Base-by-base conservation (phyloP, 2,888 invertebrate species). In the Macrosoma leucophasiata region DNA sequence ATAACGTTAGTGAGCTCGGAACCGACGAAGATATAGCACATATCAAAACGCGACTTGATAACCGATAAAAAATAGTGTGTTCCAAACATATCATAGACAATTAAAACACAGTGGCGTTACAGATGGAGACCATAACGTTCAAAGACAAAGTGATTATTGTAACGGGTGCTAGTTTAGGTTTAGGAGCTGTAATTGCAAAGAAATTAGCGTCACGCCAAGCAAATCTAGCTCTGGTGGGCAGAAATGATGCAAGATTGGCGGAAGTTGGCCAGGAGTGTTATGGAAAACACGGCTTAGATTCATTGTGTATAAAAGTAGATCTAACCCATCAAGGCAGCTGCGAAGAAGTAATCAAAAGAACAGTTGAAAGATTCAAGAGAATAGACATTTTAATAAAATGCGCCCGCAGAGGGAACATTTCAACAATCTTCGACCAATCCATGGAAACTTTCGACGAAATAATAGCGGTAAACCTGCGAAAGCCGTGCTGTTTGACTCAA, bases 121-220 rank as follows among this genome's bases (percentile, higher is more conserved):
- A 18, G 10, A 26, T 15, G 9, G 9, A 10, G 28, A 20, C 14
- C 9, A 33, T 73, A 59, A 62, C 69, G 44, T 58, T 72, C 39
- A 58, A 55, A 24, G 63, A 62, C 8, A 69, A 68, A 55, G 62
- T 67, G 3, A 67, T 60, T 7, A 58, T 75, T 14, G 61, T 74
- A 7, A 74, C 73, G 9, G 72, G 73, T 2, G 64, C 66, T 2
- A 73, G 73, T 43, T 72, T 71, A 6, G 74, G 72, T 0, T 71
- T 72, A 6, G 74, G 73, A 1, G 73, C 74, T 1, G 64, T 69
- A 1, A 58, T 66, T 1, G 74, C 72, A 7, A 64, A 62, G 36
- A 46, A 62, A 12, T 67, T 74, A 48, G 62, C 73, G 4, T 40
- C 47, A n/a, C 50, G 68, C 3, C 70, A 68, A 3, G 70, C 69